Percentiles rank a stretch among this genome's conserved stretches.
phyloP scores from a whole-genome alignment of 2,888 invertebrate species.

The Pollenia angustigena region DNA sequence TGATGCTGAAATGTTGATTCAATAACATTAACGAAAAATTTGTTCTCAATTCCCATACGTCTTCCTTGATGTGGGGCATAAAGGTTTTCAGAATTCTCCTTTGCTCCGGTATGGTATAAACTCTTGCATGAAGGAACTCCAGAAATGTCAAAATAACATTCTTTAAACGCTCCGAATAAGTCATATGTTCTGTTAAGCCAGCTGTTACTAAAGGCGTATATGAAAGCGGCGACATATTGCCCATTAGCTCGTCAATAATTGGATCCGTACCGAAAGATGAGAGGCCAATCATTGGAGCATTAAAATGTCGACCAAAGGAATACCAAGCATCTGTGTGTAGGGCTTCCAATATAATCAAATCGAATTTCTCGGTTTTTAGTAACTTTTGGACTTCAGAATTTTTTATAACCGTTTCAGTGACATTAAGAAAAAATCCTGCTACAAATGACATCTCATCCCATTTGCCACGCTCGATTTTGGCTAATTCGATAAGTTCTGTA shows the following conservation, averaged over 20 bases:
- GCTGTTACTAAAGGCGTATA: constrained; percentile 48
- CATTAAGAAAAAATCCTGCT: not conserved
- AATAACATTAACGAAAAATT: constrained; percentile 80
- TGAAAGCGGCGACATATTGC: constrained; percentile 80
- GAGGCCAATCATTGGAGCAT: constrained; percentile 78
- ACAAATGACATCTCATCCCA: no score
- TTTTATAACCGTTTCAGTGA: constrained; percentile 73
- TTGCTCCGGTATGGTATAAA: constrained; percentile 78
- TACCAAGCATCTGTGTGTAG: constrained; percentile 80
- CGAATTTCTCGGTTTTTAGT: constrained; percentile 78
- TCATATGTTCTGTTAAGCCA: constrained; percentile 77
- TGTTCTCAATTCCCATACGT: constrained; percentile 75
- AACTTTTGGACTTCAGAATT: constrained; percentile 74
- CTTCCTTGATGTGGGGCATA: constrained; percentile 77
- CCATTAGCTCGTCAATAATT: constrained; percentile 74
- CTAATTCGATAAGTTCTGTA: no score
- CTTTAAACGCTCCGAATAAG: constrained; percentile 78
- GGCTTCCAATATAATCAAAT: constrained; percentile 81
- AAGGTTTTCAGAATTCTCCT: constrained; percentile 75
- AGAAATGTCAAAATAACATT: constrained; percentile 78
- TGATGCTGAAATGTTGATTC: constrained; percentile 79
- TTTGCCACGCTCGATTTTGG: no score
- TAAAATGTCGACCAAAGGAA: constrained; percentile 79
- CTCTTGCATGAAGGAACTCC: constrained; percentile 72
- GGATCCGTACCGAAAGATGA: constrained; percentile 74